These are phyloP conservation scores for Acanthaster planci DNA, from an alignment of 35 echinoderm and acorn worm species.

Conservation along the genomic window DNA sequence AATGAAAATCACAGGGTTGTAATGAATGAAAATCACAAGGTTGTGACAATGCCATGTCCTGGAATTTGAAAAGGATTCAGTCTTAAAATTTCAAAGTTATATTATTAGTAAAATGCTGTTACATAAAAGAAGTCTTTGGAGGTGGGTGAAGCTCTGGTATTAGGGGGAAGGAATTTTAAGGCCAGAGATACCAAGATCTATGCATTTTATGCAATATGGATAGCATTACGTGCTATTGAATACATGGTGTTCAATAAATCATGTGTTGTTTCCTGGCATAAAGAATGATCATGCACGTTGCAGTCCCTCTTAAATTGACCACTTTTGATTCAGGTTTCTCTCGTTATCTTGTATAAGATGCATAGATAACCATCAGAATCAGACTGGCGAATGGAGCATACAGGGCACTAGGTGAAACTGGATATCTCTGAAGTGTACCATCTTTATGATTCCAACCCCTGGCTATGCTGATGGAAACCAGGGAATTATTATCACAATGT, in stretches of 20 bases:
- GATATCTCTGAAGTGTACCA: slow-evolving; percentile 3
- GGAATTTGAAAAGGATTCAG: no score
- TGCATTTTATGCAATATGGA: neutral
- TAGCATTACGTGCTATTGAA: neutral
- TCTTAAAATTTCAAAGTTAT: no score
- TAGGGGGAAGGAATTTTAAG: no score
- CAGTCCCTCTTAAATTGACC: neutral
- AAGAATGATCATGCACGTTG: slow-evolving; percentile 7
- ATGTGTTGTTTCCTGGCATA: slow-evolving; percentile 1
- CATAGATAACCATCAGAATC: slow-evolving; percentile 19
- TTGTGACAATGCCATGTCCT: no score
- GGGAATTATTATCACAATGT: slow-evolving; percentile 29
- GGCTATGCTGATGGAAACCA: slow-evolving; percentile 14
- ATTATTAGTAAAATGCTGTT: no score
- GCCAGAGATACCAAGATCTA: no score
- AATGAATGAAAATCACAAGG: no score
- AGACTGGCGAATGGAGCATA: neutral
- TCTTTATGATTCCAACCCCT: neutral
- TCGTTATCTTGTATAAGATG: neutral
- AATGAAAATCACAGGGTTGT: no score
- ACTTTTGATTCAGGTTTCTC: neutral
- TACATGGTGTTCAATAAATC: neutral
- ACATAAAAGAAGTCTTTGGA: no score
- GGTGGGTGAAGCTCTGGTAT: no score
- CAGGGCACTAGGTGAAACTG: neutral